Evolutionary conservation across 2,113 vertebrate genomes (phyloP), one percentile per base, ranked within the genome.

Genomic region (Chaetodon trifascialis): DNA sequence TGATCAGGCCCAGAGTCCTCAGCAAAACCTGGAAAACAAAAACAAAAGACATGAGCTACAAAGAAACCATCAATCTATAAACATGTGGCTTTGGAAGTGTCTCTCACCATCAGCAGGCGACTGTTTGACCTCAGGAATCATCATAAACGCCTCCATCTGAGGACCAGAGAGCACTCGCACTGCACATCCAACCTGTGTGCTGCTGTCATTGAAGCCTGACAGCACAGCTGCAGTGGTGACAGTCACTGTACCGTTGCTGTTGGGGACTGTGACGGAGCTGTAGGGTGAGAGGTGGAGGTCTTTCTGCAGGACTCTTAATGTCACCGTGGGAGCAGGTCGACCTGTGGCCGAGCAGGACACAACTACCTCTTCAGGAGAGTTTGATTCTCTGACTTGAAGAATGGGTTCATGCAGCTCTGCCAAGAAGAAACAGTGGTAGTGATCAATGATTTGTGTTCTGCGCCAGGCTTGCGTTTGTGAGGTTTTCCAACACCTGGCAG

Each of bases 291-390:
- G 11, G 49, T n/a, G 0, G 36, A 68, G n/a, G 65, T 40, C 12
- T 23, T 8, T 34, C 5, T 17, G 44, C 25, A 47, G 11, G 38
- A 73, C 54, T 5, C 3, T 49, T 44, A 89, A 56, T 0, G 78
- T 86, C 0, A 90, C 63, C 2, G 58, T 76, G 51, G 88, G 90
- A 81, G 80, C 83, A 56, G 91, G 90, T 34, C 65, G 78, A 52
- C 76, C 86, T 36, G 80, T 90, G 69, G 73, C 89, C 30, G 85
- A 91, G 82, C 91, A 90, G 73, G 85, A 81, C 60, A 93, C 80
- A 0, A 51, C 2, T 3, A 25, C 36, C 42, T 73, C 79, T 6
- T 14, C 80, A 68, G 59, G 0, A 19, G 63, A 73, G 40, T 49
- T n/a, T 34, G 79, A 66, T 8, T 36, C 16, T 62, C 3, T 42